phyloP scores from a whole-genome alignment of 2,113 vertebrate genomes.

The Pterocles orientalis region DNA sequence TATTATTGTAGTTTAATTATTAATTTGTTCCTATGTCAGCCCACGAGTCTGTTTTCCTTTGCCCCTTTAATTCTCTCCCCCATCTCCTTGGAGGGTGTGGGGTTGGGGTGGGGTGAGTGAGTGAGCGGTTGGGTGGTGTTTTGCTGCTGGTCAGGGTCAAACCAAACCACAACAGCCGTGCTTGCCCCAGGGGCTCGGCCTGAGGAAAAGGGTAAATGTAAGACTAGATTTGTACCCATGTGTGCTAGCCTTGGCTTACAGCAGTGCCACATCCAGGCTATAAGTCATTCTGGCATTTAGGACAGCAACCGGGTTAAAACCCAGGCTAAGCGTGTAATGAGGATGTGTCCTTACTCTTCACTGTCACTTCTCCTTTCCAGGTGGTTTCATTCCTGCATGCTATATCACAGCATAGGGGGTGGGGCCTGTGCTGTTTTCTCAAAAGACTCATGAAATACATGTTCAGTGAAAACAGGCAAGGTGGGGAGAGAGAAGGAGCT shows the following conservation, averaged over 20 bases:
- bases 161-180: no score
- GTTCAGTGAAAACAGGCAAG: neutral
- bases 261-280: neutral
- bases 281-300: neutral
- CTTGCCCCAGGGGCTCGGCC: no score
- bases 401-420: fast-evolving
- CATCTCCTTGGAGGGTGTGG: no score
- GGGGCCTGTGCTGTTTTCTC: neutral
- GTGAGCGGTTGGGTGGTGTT: no score
- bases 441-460: neutral
- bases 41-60: no score
- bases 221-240: neutral
- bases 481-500: neutral
- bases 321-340: neutral
- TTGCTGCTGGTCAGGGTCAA: no score
- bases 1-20: no score
- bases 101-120: no score
- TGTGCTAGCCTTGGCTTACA: neutral
- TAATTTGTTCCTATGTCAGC: no score
- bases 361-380: neutral
- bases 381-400: neutral
- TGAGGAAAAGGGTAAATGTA: neutral
- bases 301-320: neutral
- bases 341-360: neutral
- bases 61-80: no score